Base-by-base conservation (phyloP, 1,140 invertebrate species). In the Habropoda laboriosa region DNA sequence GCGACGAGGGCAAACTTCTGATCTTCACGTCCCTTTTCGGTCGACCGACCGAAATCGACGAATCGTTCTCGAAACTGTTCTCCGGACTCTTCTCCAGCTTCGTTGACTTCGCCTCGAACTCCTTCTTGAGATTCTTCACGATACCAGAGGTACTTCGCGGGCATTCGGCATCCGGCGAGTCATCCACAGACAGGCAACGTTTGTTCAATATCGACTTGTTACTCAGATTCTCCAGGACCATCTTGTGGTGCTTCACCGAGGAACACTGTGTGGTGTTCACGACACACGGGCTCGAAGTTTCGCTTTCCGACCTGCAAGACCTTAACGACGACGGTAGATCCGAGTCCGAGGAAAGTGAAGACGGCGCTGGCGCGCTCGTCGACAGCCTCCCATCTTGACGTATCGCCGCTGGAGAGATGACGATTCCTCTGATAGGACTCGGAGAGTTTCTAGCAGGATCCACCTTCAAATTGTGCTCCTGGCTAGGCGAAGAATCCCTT, bases 121-220 rank as follows among this genome's bases (percentile, higher is more conserved):
- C 96, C 90, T 96, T 96, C 91, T 97, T 97, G 72, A 97, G 94
- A 93, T 96, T 97, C 93, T 95, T 95, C 27, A 98, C 97, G 82
- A 96, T 95, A 13, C 96, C 96, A 6, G 94, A 93, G 27, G 93
- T 93, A 55, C 87, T 90, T 3, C 90, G 88, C 0, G 90, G 89
- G 57, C 89, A 89, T n/a, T 93, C 92, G 0, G 88, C 63, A 32
- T 93, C 92, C 0, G 91, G 91, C 7, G 92, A 93, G 16, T 92
- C 91, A 35, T 92, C 91, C 0, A 88, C 89, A 30, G 91, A 91
- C 30, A 91, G 82, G n/a, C 89, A 89, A 10, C 89, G 90, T 66
- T 93, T 93, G 30, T 81, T 92, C 68, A 92, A 91, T 24, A 89
- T 88, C 6, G 89, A 89, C 73, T 93, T 92, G 63, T 91, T 94